A percentile compares a stretch with the other conserved stretches of the same genome.
Evolutionary conservation across 2,888 invertebrate genomes (phyloP).

Genomic region (Agrilus biguttatus): DNA sequence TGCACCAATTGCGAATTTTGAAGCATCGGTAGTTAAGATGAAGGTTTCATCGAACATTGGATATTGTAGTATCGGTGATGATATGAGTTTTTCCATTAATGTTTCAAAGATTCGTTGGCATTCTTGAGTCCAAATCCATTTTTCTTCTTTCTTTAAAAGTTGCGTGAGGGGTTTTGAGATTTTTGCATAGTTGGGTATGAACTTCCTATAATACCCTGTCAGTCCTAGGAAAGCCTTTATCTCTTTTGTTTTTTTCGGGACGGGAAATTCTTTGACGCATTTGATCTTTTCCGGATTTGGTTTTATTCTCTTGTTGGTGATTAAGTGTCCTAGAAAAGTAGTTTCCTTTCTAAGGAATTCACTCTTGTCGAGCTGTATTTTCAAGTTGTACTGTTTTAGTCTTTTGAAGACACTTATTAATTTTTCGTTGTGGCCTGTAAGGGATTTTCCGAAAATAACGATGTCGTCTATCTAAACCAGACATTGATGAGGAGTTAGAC

Average conservation of each 20-base stretch:
- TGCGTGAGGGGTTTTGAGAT: slow-evolving; percentile 8
- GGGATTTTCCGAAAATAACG: background rate
- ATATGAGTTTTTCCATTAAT: slow-evolving; percentile 10
- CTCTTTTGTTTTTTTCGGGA: slow-evolving; percentile 10
- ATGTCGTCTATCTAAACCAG: too few species aligned
- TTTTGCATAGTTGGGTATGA: slow-evolving; percentile 9
- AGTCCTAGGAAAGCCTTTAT: too few species aligned
- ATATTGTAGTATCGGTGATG: slow-evolving; percentile 13
- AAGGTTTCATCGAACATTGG: slow-evolving; percentile 11
- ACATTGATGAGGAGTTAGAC: slow-evolving; percentile 1
- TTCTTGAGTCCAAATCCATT: slow-evolving; percentile 5
- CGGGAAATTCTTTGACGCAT: slow-evolving; percentile 14
- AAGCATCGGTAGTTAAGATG: slow-evolving; percentile 16
- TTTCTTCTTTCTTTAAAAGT: slow-evolving; percentile 7
- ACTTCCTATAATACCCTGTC: slow-evolving; percentile 5
- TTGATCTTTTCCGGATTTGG: slow-evolving; percentile 19
- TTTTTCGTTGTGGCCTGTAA: slow-evolving; percentile 18
- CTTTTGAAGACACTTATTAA: slow-evolving; percentile 16
- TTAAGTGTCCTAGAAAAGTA: slow-evolving; percentile 23
- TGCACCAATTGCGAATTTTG: slow-evolving; percentile 13
- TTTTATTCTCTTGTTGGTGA: slow-evolving; percentile 20
- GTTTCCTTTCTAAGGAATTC: slow-evolving; percentile 20
- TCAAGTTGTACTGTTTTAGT: slow-evolving; percentile 11
- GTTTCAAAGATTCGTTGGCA: slow-evolving; percentile 9
- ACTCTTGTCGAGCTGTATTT: slow-evolving; percentile 22